Evolutionary conservation across 2,113 vertebrate species (phyloP), one percentile per base, ranked within the genome.

Genomic region (Trichechus manatus): DNA sequence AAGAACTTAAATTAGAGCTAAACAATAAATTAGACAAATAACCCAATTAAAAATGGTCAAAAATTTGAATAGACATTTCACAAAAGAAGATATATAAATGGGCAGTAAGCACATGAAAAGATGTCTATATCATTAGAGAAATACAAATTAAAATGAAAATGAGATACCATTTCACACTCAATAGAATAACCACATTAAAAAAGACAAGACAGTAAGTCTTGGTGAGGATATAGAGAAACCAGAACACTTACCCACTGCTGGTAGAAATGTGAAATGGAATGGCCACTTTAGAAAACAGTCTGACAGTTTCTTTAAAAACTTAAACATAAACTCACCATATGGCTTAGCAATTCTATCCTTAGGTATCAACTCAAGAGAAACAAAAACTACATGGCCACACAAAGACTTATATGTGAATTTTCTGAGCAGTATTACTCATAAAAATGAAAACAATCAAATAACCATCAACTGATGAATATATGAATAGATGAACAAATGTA

Each of bases 1-100:
- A 11, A 66, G 13, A 87, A 20, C 33, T 83, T 75, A 79, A 83
- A 84, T n/a, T 79, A 23, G 27, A 93, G 64, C 44, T 63, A 19
- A 89, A 85, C 33, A 72, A 42, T 47, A 39, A 89, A 50, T 33
- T 2, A 82, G 29, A 80, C 11, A 72, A 79, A 84, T 10, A 78
- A 75, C 31, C 33, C 44, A 94, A 87, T n/a, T 94, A 39, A 90
- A 91, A 94, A 42, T 78, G 20, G 23, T 25, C 6, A 74, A 56
- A 85, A 31, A 14, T 14, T 11, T 39, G 13, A 80, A 56, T 56
- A 68, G 3, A 56, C 53, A 56, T 56, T 56, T 56, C 53, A 56
- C 53, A 56, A 56, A 56, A 56, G 53, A 17, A 56, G 53, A 56
- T 56, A 47, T 47, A 47, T 47, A 47, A 56, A 56, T 56, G 15